Evolutionary conservation across 2,113 vertebrate genomes (phyloP).

Genomic region (Aspiorhynchus laticeps): DNA sequence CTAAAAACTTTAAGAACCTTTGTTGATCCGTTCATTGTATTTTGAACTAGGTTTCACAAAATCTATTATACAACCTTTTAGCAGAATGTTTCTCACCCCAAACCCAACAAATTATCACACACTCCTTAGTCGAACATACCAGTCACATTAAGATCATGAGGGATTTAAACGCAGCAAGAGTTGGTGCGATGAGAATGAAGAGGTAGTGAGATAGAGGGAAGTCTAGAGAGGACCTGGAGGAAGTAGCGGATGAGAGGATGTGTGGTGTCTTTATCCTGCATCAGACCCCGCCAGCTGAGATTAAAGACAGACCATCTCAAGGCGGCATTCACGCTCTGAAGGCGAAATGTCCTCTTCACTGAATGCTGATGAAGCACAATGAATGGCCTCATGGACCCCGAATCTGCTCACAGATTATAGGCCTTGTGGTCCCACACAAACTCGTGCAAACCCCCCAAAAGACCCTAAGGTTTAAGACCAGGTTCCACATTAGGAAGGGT

Average conservation of each 20-base stretch:
- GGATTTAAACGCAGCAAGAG: slow-evolving; percentile 16
- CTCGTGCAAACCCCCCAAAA: slow-evolving; percentile 33
- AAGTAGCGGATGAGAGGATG: slow-evolving; percentile 70
- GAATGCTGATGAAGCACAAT: slow-evolving; percentile 89
- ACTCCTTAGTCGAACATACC: neutral
- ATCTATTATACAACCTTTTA: neutral
- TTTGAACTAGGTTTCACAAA: neutral
- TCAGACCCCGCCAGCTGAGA: slow-evolving; percentile 88
- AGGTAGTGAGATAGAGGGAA: slow-evolving; percentile 33
- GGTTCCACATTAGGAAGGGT: neutral
- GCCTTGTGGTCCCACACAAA: slow-evolving; percentile 67
- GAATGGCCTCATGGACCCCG: slow-evolving; percentile 86
- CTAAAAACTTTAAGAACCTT: neutral
- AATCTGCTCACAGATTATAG: slow-evolving; percentile 52
- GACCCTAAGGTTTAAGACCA: neutral
- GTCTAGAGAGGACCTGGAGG: slow-evolving; percentile 41
- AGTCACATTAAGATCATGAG: slow-evolving; percentile 39
- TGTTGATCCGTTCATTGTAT: neutral
- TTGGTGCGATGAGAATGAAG: slow-evolving; percentile 31
- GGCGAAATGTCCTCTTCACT: slow-evolving; percentile 79
- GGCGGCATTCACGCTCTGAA: slow-evolving; percentile 90
- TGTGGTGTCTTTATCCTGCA: slow-evolving; percentile 86
- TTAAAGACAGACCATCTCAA: slow-evolving; percentile 86
- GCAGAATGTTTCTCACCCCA: neutral
- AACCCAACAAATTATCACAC: neutral